Conservation (phyloP, 2,888 invertebrate species). For the Rhagium mordax region DNA sequence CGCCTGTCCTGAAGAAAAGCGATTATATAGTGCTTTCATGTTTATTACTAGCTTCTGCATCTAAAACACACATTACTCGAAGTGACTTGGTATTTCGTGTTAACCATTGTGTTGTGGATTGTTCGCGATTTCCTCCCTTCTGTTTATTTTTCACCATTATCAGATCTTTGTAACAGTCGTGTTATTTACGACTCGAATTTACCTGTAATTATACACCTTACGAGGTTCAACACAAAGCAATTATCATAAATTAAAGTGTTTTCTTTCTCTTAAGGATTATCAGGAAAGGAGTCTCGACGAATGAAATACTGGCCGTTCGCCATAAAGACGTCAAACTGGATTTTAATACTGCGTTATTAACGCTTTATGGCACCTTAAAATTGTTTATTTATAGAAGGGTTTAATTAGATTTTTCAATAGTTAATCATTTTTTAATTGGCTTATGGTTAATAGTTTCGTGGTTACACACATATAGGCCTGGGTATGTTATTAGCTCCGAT, state of each 20-base stretch:
- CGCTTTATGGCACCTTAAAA: slow-evolving; percentile 52
- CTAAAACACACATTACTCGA: not conserved
- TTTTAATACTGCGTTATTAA: slow-evolving; percentile 55
- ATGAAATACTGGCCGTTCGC: slow-evolving; percentile 52
- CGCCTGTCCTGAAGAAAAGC: not conserved
- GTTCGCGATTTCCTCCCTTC: slow-evolving; percentile 28
- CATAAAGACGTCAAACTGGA: slow-evolving; percentile 57
- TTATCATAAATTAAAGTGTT: slow-evolving; percentile 63
- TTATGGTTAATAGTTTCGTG: slow-evolving; percentile 6
- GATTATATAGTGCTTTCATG: not conserved
- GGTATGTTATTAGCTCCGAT: not conserved
- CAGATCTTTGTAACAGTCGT: slow-evolving; percentile 42
- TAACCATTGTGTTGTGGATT: slow-evolving; percentile 19
- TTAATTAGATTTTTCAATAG: slow-evolving; percentile 43
- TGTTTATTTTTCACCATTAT: slow-evolving; percentile 40
- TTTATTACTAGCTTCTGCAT: not conserved
- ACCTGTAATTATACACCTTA: slow-evolving; percentile 61
- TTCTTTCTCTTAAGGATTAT: slow-evolving; percentile 49
- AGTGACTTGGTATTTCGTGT: slow-evolving; percentile 19
- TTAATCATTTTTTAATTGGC: slow-evolving; percentile 32
- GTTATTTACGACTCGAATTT: slow-evolving; percentile 60
- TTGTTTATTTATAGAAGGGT: slow-evolving; percentile 46
- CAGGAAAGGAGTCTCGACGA: slow-evolving; percentile 39
- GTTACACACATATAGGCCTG: not conserved
- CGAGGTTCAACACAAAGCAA: slow-evolving; percentile 57